These are phyloP conservation scores for Zeus faber DNA, from an alignment of 2,113 vertebrate species.

Conservation along the genomic window DNA sequence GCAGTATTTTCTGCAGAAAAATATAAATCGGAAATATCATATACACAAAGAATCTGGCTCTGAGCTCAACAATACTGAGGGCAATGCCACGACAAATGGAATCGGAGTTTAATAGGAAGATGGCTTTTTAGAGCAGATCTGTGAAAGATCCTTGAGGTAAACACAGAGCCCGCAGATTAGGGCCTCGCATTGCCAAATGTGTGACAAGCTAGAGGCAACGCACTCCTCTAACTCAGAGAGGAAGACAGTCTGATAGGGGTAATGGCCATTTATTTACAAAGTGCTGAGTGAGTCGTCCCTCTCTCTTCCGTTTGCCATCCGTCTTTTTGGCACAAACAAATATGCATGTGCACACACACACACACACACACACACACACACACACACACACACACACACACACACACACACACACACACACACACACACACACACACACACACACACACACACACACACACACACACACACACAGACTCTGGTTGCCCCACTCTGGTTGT, in stretches of 20 bases:
- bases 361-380: constrained; percentile 17
- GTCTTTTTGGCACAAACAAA: too few relatives aligned
- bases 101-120: not conserved
- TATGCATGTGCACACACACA: constrained; percentile 19
- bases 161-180: not conserved
- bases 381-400: constrained; percentile 5
- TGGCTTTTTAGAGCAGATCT: not conserved
- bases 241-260: constrained; percentile 7
- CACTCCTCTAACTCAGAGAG: not conserved
- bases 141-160: not conserved
- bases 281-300: constrained; percentile 5
- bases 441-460: constrained; percentile 17
- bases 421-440: constrained; percentile 20
- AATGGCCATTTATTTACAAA: constrained; percentile 19
- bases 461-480: not conserved
- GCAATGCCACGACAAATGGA: not conserved
- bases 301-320: too few relatives aligned
- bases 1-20: constrained; percentile 7
- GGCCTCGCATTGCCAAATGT: not conserved
- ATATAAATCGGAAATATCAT: not conserved
- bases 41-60: too few relatives aligned
- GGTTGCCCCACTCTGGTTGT: not conserved
- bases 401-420: constrained; percentile 11
- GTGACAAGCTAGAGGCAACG: not conserved
- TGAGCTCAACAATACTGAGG: not conserved